Conservation (phyloP, 1,140 invertebrate species). For the Tetramorium parvispinum region DNA sequence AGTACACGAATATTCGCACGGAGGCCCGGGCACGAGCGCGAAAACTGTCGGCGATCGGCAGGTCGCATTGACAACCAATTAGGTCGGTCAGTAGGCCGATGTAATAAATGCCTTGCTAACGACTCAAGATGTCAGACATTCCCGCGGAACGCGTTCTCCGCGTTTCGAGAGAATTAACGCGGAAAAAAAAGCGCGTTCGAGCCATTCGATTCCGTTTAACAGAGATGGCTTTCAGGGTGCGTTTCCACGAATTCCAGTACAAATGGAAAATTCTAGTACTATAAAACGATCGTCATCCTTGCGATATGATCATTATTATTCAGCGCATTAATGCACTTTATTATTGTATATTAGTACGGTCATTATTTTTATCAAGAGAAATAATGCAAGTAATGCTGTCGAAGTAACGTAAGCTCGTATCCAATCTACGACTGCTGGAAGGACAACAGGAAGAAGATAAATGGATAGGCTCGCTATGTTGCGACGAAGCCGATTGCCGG, state of each 20-base stretch:
- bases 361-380: conserved; percentile 11
- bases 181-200: background rate
- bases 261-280: no score
- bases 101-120: conserved; percentile 63
- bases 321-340: no score
- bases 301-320: no score
- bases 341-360: background rate
- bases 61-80: conserved; percentile 92
- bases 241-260: background rate
- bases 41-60: conserved; percentile 92
- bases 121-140: conserved; percentile 28
- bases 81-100: conserved; percentile 79
- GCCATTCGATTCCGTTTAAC: background rate
- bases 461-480: background rate
- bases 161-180: background rate
- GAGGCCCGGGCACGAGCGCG: conserved; percentile 92
- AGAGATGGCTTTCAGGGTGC: background rate
- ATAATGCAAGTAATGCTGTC: background rate
- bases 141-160: background rate
- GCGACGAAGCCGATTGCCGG: no score
- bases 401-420: background rate
- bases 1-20: conserved; percentile 95
- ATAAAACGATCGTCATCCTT: background rate
- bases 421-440: background rate
- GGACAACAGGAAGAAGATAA: background rate